Conservation (phyloP, 2,113 vertebrate species). For the Aleadryas rufinucha region DNA sequence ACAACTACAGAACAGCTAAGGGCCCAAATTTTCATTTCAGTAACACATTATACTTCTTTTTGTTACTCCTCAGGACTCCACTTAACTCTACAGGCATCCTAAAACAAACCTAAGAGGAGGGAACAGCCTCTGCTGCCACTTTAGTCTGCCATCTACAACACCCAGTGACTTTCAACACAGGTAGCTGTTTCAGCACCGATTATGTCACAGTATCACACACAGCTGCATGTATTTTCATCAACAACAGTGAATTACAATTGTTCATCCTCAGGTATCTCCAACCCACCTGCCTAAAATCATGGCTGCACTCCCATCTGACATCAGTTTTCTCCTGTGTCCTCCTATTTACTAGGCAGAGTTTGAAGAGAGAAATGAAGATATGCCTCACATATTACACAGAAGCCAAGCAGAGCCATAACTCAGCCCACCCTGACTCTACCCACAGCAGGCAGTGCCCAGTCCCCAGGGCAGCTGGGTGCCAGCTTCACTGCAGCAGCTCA, state of each 20-base stretch:
- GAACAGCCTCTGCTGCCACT: neutral
- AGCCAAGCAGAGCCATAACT: neutral
- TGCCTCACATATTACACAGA: neutral
- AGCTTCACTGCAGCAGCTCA: neutral
- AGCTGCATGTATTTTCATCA: neutral
- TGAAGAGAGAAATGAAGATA: neutral
- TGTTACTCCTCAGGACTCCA: neutral
- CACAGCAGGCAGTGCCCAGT: fast-evolving
- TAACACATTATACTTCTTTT: fast-evolving
- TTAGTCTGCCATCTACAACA: neutral
- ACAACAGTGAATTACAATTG: neutral
- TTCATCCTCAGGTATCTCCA: neutral
- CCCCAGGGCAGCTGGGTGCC: neutral
- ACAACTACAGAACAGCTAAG: neutral
- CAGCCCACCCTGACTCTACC: fast-evolving
- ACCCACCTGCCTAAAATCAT: neutral
- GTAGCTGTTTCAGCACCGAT: neutral
- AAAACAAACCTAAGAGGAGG: neutral
- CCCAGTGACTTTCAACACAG: neutral
- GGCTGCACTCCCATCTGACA: neutral
- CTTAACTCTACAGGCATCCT: neutral
- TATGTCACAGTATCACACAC: neutral
- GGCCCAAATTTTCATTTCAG: neutral
- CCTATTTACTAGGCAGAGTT: neutral
- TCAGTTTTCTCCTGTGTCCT: neutral